Base-by-base conservation (phyloP, 2,113 vertebrate genomes). In the Gymnorhina tibicen region DNA sequence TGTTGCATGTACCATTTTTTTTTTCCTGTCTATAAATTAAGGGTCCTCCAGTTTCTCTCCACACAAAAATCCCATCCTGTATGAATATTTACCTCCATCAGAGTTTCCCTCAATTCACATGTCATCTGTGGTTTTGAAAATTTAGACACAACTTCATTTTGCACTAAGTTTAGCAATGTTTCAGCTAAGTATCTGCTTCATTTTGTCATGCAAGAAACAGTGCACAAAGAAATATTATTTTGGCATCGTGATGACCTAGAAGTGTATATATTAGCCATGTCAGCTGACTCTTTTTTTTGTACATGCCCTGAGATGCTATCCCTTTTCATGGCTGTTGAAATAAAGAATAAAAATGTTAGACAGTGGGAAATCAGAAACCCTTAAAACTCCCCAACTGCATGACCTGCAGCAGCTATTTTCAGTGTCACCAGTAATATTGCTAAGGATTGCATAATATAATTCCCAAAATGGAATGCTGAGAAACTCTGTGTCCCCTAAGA, bases 31-130 rank as follows among this genome's bases (percentile, higher is more conserved):
- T 77, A 6, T 39, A 60, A 68, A 56, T 37, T 44, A 69, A 63
- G 3, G 3, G 60, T 68, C 8, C 9, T 46, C 42, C 30, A 56
- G 8, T 53, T 89, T 85, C 22, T 89, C 15, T 12, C 22, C 46
- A 9, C 4, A n/a, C 30, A 16, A 44, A 28, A 56, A 32, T n/a
- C 4, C 0, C 6, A 23, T 4, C 4, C 47, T 27, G 8, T 47
- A 44, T 1, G 5, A 63, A 28, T 9, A 44, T 67, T 72, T 72
- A 84, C 2, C 11, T 50, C 10, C 26, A 72, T 46, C 21, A 60
- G 8, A 49, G 4, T 60, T 75, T 46, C 33, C 50, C 32, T 83
- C n/a, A 72, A 68, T 32, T 60, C 33, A 17, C 5, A 6, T 55
- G 18, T 37, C 14, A 47, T 63, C 15, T 0, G 0, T 26, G 15